Percentiles rank a stretch among this genome's conserved stretches.
Conservation (phyloP, 2,888 invertebrate genomes). For the Elaeidobius kamerunicus region DNA sequence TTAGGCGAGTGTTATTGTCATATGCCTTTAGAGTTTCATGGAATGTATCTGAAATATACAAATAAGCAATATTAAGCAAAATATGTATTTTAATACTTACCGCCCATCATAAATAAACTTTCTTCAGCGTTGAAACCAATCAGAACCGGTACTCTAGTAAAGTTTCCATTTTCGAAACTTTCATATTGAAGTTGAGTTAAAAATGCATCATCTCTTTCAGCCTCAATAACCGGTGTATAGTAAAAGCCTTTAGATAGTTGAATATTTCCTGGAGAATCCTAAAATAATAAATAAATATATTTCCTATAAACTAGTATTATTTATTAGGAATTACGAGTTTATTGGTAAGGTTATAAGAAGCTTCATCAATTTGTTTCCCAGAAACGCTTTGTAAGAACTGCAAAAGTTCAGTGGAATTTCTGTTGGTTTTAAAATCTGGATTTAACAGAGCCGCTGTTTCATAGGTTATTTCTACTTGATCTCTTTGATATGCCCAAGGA, state of each 20-base stretch:
- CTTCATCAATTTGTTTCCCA: constrained; percentile 32
- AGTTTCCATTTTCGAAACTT: constrained; percentile 25
- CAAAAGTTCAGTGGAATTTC: constrained; percentile 32
- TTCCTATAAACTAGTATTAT: neutral
- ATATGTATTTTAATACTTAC: constrained; percentile 11
- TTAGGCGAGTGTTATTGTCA: constrained; percentile 25
- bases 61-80: neutral
- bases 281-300: constrained; percentile 10
- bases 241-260: constrained; percentile 34
- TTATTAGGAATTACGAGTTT: constrained; percentile 18
- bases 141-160: constrained; percentile 30
- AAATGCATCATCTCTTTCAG: constrained; percentile 29
- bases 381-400: constrained; percentile 33
- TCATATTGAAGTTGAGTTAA: constrained; percentile 30
- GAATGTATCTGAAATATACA: constrained; percentile 12
- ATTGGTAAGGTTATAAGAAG: constrained; percentile 26
- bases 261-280: constrained; percentile 30
- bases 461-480: constrained; percentile 38
- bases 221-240: constrained; percentile 33
- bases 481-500: constrained; percentile 44
- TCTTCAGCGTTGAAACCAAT: constrained; percentile 33
- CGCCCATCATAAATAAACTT: constrained; percentile 25
- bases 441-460: constrained; percentile 37
- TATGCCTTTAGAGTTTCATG: constrained; percentile 22
- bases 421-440: constrained; percentile 32